Base-by-base conservation (phyloP, 2,797 vertebrate species). In the Helostoma temminkii region DNA sequence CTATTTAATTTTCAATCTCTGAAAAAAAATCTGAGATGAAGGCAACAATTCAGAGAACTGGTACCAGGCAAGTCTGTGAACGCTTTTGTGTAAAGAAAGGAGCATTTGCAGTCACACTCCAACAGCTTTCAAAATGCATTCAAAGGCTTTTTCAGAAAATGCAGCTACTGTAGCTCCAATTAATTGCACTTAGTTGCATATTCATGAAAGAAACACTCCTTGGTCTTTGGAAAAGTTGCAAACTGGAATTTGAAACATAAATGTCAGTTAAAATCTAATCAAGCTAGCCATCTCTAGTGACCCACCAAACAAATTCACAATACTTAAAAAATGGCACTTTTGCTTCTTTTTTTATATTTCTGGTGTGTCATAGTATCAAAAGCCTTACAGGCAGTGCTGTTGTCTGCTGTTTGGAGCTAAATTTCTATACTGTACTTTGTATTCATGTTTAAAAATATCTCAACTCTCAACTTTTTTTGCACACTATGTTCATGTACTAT, bases 81-180 rank as follows among this genome's bases (percentile, higher is more conserved):
- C 43, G 32, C 6, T 32, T 39, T 30, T 48, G 25, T n/a, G 18
- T 24, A 18, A 67, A 34, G 11, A 43, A 26, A 36, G 6, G 28
- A 21, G 21, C 24, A 37, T 49, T 19, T 28, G 21, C 41, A 49
- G 16, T 45, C 9, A 6, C 21, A 42, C 25, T 54, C n/a, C 14
- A 22, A n/a, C n/a, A 41, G 48, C 21, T 47, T 26, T 60, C 30
- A 36, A 22, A 75, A 67, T 26, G 10, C 22, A 43, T 25, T 49
- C 9, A 70, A 26, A 53, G 11, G 30, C 22, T 36, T 16, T 42
- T 26, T 26, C 19, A 22, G 12, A 55, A 15, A 28, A 60, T 28
- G 41, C 34, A 39, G 47, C 28, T 36, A 25, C 32, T 53, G 32
- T 16, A 25, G 34, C 34, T n/a, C 9, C 6, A 58, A 64, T 55